Percentiles rank a stretch among this genome's conserved stretches.
Evolutionary conservation across 1,140 invertebrate genomes (phyloP).

Genomic region (Danaus melanippus): DNA sequence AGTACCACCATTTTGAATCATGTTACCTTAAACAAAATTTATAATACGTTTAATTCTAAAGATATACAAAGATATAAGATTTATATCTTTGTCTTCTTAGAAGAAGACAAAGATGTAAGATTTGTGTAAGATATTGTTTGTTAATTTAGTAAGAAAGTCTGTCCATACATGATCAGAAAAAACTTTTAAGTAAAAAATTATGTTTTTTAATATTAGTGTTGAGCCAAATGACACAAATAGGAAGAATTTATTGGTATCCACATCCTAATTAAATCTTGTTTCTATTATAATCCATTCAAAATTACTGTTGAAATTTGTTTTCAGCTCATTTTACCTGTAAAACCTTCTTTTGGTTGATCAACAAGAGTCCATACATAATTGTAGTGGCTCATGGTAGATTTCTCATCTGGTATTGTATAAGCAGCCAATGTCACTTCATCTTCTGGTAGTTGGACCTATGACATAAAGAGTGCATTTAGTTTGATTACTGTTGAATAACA

Average conservation of each 20-base stretch:
- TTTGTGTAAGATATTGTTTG: too few species aligned
- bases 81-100: too few species aligned
- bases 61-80: too few species aligned
- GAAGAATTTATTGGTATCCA: too few species aligned
- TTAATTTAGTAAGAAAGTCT: too few species aligned
- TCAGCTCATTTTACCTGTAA: constrained; percentile 61
- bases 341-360: constrained; percentile 84
- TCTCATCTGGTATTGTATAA: constrained; percentile 84
- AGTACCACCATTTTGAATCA: constrained; percentile 88
- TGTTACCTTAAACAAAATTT: constrained; percentile 73
- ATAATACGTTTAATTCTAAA: constrained; percentile 6
- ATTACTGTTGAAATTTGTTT: neutral
- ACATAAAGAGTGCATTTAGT: constrained; percentile 10
- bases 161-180: too few species aligned
- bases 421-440: constrained; percentile 85
- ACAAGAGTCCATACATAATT: constrained; percentile 92
- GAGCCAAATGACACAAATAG: too few species aligned
- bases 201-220: too few species aligned
- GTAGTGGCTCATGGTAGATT: constrained; percentile 81
- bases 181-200: too few species aligned
- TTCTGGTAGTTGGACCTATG: constrained; percentile 77
- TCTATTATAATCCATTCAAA: neutral
- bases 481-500: constrained; percentile 1
- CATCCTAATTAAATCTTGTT: neutral
- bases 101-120: too few species aligned